Evolutionary conservation across 2,113 vertebrate species (phyloP).

Genomic region (Emydocephalus ijimae): DNA sequence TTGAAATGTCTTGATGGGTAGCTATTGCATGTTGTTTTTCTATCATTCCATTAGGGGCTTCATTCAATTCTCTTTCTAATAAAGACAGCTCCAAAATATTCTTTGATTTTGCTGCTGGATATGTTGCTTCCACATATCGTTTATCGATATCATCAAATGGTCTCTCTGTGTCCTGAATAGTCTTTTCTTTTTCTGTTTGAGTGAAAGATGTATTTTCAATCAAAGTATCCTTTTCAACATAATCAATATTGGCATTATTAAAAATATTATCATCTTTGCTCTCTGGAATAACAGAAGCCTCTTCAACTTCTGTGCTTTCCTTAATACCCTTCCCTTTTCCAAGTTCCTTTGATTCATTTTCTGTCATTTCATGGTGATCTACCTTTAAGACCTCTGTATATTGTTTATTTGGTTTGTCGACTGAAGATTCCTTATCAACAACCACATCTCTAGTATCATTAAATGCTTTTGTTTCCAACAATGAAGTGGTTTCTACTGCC

Average conservation of each 20-base stretch:
- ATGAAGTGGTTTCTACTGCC: slow-evolving; percentile 81
- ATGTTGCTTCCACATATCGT: slow-evolving; percentile 36
- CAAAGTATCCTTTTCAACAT: slow-evolving; percentile 91
- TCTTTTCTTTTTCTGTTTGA: slow-evolving; percentile 43
- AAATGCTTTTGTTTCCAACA: slow-evolving; percentile 66
- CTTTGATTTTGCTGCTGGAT: slow-evolving; percentile 61
- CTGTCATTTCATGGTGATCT: neutral
- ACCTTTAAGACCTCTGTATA: slow-evolving; percentile 24
- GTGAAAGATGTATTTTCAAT: slow-evolving; percentile 78
- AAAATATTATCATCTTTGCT: slow-evolving; percentile 1
- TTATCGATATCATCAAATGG: slow-evolving; percentile 50
- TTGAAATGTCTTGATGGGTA: slow-evolving; percentile 40
- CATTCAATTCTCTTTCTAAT: slow-evolving; percentile 76
- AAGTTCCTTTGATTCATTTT: slow-evolving; percentile 5
- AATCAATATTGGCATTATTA: slow-evolving; percentile 76
- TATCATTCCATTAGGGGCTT: slow-evolving; percentile 81
- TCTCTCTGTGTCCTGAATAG: slow-evolving; percentile 53
- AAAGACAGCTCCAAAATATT: slow-evolving; percentile 78
- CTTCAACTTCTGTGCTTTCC: slow-evolving; percentile 34
- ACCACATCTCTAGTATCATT: slow-evolving; percentile 42
- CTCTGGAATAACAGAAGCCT: slow-evolving; percentile 24
- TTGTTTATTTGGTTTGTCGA: slow-evolving; percentile 34
- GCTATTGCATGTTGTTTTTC: slow-evolving; percentile 47
- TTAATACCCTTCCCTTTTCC: slow-evolving; percentile 32
- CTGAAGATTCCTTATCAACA: slow-evolving; percentile 14